Base-by-base conservation (phyloP, 2,888 invertebrate species). In the Andrena haemorrhoa region DNA sequence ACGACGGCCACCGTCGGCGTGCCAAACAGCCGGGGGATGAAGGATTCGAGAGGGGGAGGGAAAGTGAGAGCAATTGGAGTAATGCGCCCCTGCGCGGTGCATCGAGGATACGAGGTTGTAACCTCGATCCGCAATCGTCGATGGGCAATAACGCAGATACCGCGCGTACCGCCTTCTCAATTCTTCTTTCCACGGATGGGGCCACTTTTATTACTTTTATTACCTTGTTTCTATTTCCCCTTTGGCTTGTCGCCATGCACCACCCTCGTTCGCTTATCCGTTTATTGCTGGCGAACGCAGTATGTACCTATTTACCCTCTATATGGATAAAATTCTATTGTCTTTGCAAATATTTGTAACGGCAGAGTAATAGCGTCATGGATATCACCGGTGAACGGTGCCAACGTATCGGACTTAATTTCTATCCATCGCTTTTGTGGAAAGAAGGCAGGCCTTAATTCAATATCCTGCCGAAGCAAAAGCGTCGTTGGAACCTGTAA, bases 1-100 rank as follows among this genome's bases (percentile, higher is more conserved):
- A 85, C 87, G 82, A 77, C 33, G 56, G 64, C 60, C 49, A 71
- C 53, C 47, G 31, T 31, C 8, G 41, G 12, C 31, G 47, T 41
- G n/a, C 33, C 49, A 31, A 8, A 70, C 23, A 68, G n/a, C 56
- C 23, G 5, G 73, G 33, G 73, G 66, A 56, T 41, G 73, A 47
- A 65, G 56, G 75, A 47, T 12, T 23, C 51, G 47, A 29, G 29
- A 56, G 63, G 31, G 63, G 41, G 8, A n/a, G 70, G 12, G 31
- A 65, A 75, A 84, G 75, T 61, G 76, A 82, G 71, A 77, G 82
- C 76, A 75, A 73, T 85, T 66, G 85, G 65, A 78, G 60, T 51
- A 31, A 2, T 41, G 63, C 63, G 26, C 61, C 71, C 16, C 33
- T 58, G 23, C 29, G 82, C 73, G 35, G 16, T 63, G n/a, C 61